Evolutionary conservation across 2,797 vertebrate genomes (phyloP).

Genomic region (Carcharodon carcharias): DNA sequence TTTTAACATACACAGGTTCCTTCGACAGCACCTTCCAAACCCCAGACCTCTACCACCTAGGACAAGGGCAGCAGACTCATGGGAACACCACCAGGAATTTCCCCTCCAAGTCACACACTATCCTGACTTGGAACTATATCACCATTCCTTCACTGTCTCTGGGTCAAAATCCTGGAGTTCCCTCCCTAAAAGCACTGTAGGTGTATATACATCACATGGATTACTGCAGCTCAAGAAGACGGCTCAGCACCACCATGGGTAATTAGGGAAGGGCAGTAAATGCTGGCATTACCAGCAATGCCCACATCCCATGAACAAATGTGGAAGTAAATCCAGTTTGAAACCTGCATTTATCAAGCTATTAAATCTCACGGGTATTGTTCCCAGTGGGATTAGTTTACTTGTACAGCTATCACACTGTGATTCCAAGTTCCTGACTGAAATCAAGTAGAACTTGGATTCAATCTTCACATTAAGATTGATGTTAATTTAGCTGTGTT

Average conservation of each 20-base stretch:
- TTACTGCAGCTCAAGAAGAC: background rate
- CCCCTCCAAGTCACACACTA: background rate
- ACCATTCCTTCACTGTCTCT: background rate
- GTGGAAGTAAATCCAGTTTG: background rate
- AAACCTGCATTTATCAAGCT: background rate
- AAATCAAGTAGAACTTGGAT: background rate
- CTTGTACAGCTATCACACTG: background rate
- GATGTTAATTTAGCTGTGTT: background rate
- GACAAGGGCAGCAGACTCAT: background rate
- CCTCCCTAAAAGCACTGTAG: background rate
- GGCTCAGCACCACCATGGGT: background rate
- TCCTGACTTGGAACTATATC: background rate
- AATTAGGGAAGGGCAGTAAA: background rate
- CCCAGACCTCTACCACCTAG: background rate
- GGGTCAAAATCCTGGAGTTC: background rate
- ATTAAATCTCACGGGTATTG: background rate
- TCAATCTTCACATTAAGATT: background rate
- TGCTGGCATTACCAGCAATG: background rate
- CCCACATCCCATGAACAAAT: background rate
- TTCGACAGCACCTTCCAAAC: background rate
- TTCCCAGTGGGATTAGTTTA: background rate
- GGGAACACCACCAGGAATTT: background rate
- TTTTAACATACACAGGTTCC: background rate
- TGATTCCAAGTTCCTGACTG: background rate
- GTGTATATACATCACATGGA: background rate